These are phyloP conservation scores for Oscheius sp. DNA, from an alignment of 2,888 invertebrate genomes.

Conservation along the genomic window DNA sequence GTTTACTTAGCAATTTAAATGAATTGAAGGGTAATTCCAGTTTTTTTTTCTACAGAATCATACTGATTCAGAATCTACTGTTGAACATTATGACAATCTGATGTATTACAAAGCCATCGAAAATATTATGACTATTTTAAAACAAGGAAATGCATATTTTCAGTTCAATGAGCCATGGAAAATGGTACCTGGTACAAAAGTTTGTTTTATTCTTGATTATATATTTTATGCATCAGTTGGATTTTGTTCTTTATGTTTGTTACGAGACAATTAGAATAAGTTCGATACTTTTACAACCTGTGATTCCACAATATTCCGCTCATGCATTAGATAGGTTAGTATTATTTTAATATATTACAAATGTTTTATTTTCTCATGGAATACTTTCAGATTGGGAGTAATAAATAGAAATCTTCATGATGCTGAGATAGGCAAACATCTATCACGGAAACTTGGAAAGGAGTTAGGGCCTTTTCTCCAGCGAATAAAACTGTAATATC, in stretches of 20 bases:
- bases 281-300: conserved; percentile 84
- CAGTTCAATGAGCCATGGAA: conserved; percentile 89
- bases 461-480: neutral
- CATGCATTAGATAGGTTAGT: conserved; percentile 76
- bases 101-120: conserved; percentile 77
- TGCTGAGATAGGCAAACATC: neutral
- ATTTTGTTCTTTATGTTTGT: conserved; percentile 83
- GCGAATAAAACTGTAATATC: no score
- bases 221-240: no score
- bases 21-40: neutral
- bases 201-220: conserved; percentile 73
- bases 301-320: conserved; percentile 81
- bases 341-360: neutral
- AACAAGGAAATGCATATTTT: conserved; percentile 85
- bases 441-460: neutral
- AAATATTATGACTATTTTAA: conserved; percentile 80
- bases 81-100: conserved; percentile 54
- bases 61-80: conserved; percentile 39
- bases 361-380: neutral
- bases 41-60: no score
- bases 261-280: conserved; percentile 85
- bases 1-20: conserved; percentile 1
- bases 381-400: neutral
- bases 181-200: conserved; percentile 77
- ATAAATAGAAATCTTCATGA: neutral